phyloP scores from a whole-genome alignment of 2,888 invertebrate species.

The Lycia hirtaria region DNA sequence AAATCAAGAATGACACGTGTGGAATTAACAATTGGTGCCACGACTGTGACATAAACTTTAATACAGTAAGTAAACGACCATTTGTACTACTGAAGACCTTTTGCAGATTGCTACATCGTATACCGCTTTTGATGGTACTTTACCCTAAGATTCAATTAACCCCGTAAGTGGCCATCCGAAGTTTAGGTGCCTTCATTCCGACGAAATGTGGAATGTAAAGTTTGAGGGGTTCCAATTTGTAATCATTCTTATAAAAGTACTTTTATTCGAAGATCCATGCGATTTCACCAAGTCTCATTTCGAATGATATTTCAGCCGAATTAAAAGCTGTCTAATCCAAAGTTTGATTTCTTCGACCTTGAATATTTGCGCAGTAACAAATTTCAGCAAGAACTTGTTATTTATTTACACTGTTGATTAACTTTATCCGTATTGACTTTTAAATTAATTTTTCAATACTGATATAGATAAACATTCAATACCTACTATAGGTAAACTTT shows the following conservation, averaged over 20 bases:
- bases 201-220: slow-evolving; percentile 14
- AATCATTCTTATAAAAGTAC: slow-evolving; percentile 4
- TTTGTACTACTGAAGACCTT: too few relatives aligned
- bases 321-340: not conserved
- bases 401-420: too few relatives aligned
- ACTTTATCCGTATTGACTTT: too few relatives aligned
- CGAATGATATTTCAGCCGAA: not conserved
- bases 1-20: too few relatives aligned
- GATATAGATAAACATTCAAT: too few relatives aligned
- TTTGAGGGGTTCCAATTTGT: slow-evolving; percentile 9
- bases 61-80: too few relatives aligned
- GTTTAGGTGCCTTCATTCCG: slow-evolving; percentile 18
- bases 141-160: slow-evolving; percentile 22
- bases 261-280: not conserved
- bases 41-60: too few relatives aligned
- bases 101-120: not conserved
- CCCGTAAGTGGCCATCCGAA: slow-evolving; percentile 21
- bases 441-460: too few relatives aligned
- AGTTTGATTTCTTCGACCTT: too few relatives aligned
- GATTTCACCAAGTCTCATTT: not conserved
- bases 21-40: too few relatives aligned
- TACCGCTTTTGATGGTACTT: not conserved
- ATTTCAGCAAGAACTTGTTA: too few relatives aligned
- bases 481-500: too few relatives aligned
- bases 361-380: not conserved